Evolutionary conservation across 1,140 invertebrate species (phyloP).

Genomic region (Heliothis subflexa): DNA sequence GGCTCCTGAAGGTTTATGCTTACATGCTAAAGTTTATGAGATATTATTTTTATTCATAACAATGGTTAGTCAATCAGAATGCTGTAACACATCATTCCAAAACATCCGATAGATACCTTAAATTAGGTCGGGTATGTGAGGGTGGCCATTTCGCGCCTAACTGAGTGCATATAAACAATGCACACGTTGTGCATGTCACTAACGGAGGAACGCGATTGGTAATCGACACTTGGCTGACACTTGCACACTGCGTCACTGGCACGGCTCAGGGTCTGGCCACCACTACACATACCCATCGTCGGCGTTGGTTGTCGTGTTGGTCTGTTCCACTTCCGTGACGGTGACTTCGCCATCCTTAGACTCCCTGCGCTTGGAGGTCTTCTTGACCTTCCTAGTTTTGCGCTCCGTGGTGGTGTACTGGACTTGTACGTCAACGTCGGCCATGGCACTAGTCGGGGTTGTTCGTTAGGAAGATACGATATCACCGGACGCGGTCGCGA

Average conservation of each 20-base stretch:
- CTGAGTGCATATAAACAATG: slow-evolving; percentile 57
- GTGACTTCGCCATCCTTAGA: slow-evolving; percentile 92
- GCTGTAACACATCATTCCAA: slow-evolving; percentile 5
- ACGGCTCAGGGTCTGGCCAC: slow-evolving; percentile 77
- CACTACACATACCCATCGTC: slow-evolving; percentile 94
- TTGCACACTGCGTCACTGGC: slow-evolving; percentile 71
- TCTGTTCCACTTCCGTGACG: slow-evolving; percentile 93
- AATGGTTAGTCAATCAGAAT: slow-evolving; percentile 1
- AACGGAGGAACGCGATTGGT: slow-evolving; percentile 62
- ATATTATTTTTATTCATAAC: neutral
- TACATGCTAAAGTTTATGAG: neutral
- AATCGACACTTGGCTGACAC: slow-evolving; percentile 73
- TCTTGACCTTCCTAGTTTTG: slow-evolving; percentile 96
- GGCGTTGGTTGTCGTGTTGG: slow-evolving; percentile 88
- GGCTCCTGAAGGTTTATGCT: neutral
- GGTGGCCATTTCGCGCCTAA: slow-evolving; percentile 81
- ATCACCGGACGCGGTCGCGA: slow-evolving; percentile 85
- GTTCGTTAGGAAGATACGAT: slow-evolving; percentile 70
- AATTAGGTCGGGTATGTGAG: slow-evolving; percentile 89
- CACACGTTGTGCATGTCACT: slow-evolving; percentile 58
- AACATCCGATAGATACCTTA: slow-evolving; percentile 85
- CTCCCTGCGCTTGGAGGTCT: slow-evolving; percentile 92
- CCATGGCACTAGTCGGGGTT: slow-evolving; percentile 87
- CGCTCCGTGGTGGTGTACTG: slow-evolving; percentile 93
- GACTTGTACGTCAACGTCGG: slow-evolving; percentile 94